Conservation (phyloP, 2,888 invertebrate genomes). For the Zonitis immaculata region DNA sequence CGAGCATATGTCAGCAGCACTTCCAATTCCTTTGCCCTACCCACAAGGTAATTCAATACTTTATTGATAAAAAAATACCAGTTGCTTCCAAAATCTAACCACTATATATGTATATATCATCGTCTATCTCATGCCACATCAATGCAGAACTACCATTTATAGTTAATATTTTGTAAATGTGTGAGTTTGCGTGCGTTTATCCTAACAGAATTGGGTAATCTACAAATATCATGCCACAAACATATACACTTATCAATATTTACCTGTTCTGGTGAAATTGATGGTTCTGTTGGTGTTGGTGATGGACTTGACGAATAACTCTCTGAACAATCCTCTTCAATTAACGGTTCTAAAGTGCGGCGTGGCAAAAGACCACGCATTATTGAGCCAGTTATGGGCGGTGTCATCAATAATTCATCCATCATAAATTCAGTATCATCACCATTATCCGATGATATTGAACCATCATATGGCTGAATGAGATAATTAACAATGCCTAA, state of each 20-base stretch:
- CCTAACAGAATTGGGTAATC: not conserved
- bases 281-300: conserved; percentile 38
- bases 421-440: conserved; percentile 79
- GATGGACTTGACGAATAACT: conserved; percentile 52
- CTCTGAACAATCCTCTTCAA: conserved; percentile 77
- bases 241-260: conserved; percentile 30
- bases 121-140: not conserved
- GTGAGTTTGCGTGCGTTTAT: not conserved
- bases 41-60: conserved; percentile 44
- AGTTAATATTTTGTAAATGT: too few relatives aligned
- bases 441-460: conserved; percentile 60
- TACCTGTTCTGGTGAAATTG: conserved; percentile 48
- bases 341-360: conserved; percentile 73
- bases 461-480: conserved; percentile 40
- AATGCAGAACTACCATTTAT: not conserved
- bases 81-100: not conserved
- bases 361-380: conserved; percentile 67
- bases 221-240: not conserved
- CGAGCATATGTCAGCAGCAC: conserved; percentile 54
- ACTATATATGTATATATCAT: conserved; percentile 1
- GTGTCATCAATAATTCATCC: conserved; percentile 74
- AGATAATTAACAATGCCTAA: conserved; percentile 3
- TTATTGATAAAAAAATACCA: conserved; percentile 2
- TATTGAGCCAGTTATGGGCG: conserved; percentile 68
- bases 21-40: conserved; percentile 52